These are phyloP conservation scores for Falco rusticolus DNA, from an alignment of 2,797 vertebrate species.

Conservation along the genomic window DNA sequence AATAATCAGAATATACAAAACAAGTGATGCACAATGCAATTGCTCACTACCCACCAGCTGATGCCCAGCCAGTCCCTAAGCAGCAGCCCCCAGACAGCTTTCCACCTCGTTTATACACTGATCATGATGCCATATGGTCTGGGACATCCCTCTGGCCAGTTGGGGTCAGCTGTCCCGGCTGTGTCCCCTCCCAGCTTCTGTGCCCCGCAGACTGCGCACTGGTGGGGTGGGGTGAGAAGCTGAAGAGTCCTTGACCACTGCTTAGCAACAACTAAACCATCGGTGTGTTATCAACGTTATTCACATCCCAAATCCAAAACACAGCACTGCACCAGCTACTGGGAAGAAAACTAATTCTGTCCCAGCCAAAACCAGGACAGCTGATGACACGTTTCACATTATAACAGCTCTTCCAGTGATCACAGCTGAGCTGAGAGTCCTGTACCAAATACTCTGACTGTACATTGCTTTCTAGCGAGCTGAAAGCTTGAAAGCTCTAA, in stretches of 20 bases:
- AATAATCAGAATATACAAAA: no score
- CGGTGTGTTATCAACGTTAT: background rate
- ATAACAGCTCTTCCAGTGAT: background rate
- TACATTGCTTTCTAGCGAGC: background rate
- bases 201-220: background rate
- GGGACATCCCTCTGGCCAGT: background rate
- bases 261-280: background rate
- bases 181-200: background rate
- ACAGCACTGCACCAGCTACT: background rate
- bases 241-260: background rate
- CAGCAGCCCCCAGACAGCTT: no score
- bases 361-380: background rate
- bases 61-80: no score
- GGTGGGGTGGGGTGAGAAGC: no score
- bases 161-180: background rate
- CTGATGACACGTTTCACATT: background rate
- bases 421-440: background rate
- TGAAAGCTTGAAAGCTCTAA: background rate
- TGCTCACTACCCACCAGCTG: no score
- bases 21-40: no score
- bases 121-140: no score
- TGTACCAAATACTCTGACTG: background rate
- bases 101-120: no score
- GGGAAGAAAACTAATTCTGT: background rate
- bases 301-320: background rate